Percentiles rank a stretch among this genome's conserved stretches.
Conservation (phyloP, 2,113 vertebrate species). For the Etheostoma cragini region DNA sequence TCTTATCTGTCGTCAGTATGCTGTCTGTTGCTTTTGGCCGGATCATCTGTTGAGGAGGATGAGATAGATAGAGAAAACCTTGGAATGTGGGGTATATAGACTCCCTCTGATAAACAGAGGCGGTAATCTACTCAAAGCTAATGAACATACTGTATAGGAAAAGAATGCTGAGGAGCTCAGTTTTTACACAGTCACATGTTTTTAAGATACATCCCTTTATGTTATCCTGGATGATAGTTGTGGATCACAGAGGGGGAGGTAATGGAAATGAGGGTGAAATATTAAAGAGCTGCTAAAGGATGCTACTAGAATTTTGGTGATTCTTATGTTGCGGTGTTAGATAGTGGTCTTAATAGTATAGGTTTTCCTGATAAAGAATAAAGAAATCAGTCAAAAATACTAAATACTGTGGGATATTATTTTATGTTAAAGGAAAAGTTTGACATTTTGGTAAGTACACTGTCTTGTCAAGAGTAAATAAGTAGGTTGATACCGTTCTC, state of each 20-base stretch:
- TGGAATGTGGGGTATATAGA: conserved; percentile 60
- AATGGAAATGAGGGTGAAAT: conserved; percentile 25
- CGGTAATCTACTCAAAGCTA: conserved; percentile 30
- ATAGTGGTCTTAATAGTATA: not conserved
- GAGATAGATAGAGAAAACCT: conserved; percentile 62
- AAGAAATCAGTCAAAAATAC: not conserved
- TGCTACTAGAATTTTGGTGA: not conserved
- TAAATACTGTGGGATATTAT: not conserved
- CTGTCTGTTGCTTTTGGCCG: conserved; percentile 68
- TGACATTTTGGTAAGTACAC: not conserved
- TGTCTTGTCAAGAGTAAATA: not conserved
- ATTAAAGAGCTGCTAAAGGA: not conserved
- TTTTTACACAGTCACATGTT: conserved; percentile 11
- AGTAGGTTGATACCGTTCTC: not conserved
- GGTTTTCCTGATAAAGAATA: not conserved
- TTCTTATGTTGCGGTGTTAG: not conserved
- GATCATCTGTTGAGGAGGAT: conserved; percentile 59
- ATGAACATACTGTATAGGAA: conserved; percentile 14
- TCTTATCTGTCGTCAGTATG: conserved; percentile 63
- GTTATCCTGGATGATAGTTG: not conserved
- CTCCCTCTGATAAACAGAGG: conserved; percentile 48
- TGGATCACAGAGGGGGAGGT: not conserved
- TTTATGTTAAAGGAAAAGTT: not conserved
- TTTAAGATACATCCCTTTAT: conserved; percentile 12
- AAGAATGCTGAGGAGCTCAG: conserved; percentile 10